Evolutionary conservation across 2,888 invertebrate genomes (phyloP), one percentile per base, ranked within the genome.

Genomic region (Temnothorax unifasciatus): DNA sequence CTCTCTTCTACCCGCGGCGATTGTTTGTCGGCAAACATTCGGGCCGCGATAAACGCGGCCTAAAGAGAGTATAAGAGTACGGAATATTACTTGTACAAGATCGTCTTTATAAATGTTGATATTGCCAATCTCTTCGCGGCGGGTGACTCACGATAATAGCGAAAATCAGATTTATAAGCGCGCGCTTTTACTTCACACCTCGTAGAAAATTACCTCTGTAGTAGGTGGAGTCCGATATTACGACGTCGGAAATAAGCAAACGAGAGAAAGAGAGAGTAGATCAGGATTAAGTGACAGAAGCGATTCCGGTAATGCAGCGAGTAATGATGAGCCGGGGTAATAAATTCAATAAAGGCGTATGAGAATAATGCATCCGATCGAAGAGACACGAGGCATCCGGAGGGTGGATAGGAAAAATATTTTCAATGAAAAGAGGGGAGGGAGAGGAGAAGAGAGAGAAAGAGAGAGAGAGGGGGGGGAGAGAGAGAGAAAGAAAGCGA

Each of bases 21-120:
- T 71, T 89, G 87, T 89, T 89, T 89, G 86, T 79, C 66, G 52
- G 44, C 86, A 88, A 89, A 89, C 83, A 85, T 79, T 64, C 85
- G 44, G 47, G 50, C 81, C 71, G 63, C 63, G 69, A 84, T 83
- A 88, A 88, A 88, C 84, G 82, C 64, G 38, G 38, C 54, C 41
- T 82, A 86, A 86, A 83, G 79, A 88, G 77, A 59, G 66, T 52
- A 3, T 29, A 29, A 59, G 82, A 83, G 82, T 34, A 89, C 84
- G 84, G 84, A 84, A 79, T 87, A 88, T 86, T 82, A 69, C 41
- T 73, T 61, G 66, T 59, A 25, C 74, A 83, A 68, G 71, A 87
- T 81, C 82, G 25, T 83, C n/a, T 73, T 71, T 61, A 52, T 54
- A 29, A 63, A 64, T 73, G 71, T 84, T 84, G 77, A 81, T 84